Evolutionary conservation across 2,113 vertebrate genomes (phyloP).

Genomic region (Rhineura floridana): DNA sequence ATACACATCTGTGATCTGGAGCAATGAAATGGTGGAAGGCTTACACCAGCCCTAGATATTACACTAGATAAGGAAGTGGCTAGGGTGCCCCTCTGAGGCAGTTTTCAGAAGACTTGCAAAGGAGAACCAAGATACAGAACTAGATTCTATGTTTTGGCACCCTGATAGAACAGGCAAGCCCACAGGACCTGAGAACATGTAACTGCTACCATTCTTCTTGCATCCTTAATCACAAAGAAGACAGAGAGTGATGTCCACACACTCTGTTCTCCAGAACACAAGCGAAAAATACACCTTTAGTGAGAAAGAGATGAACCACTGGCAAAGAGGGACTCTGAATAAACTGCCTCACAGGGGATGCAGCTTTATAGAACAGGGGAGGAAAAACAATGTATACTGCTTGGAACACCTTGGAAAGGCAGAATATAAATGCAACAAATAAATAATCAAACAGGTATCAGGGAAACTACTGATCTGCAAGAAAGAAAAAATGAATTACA

Average conservation of each 20-base stretch:
- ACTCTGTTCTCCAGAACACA: not conserved
- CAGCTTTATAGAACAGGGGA: not conserved
- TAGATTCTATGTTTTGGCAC: not conserved
- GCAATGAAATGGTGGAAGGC: no score
- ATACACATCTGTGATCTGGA: no score
- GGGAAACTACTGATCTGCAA: not conserved
- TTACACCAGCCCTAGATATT: no score
- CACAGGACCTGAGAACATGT: not conserved
- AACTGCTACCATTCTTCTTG: not conserved
- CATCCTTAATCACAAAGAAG: not conserved
- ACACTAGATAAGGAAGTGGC: no score
- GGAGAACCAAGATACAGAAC: not conserved
- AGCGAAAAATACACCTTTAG: not conserved
- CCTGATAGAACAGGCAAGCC: not conserved
- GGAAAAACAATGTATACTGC: not conserved
- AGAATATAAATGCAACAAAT: not conserved
- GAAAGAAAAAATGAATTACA: constrained; percentile 34
- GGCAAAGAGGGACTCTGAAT: no score
- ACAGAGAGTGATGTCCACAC: not conserved
- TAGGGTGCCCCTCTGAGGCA: not conserved
- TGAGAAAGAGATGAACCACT: not conserved
- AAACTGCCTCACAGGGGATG: no score
- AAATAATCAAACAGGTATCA: not conserved
- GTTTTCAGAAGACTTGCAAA: not conserved
- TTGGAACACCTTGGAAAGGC: not conserved